Percentiles rank a stretch among this genome's conserved stretches.
phyloP scores from a whole-genome alignment of 53 echinoderm and acorn worm genomes.

The Echinarachnius parma region DNA sequence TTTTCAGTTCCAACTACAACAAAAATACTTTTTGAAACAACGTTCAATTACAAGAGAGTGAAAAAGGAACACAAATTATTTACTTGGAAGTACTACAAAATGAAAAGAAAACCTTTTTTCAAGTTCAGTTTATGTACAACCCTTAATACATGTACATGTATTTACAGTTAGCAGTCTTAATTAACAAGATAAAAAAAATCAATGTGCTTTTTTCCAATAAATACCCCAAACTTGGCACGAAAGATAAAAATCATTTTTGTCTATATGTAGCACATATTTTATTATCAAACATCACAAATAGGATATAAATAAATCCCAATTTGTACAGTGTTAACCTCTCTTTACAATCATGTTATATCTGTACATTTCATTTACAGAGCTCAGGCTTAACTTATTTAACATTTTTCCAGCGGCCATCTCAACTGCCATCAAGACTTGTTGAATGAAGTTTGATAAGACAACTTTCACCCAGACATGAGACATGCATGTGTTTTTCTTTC shows the following conservation, averaged over 20 bases:
- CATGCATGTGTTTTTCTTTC: no score
- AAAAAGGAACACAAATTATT: conserved; percentile 50
- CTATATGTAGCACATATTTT: conserved; percentile 38
- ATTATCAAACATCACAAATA: conserved; percentile 36
- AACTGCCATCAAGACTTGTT: no score
- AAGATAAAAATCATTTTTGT: conserved; percentile 38
- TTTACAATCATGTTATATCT: conserved; percentile 28
- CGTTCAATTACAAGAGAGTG: conserved; percentile 44
- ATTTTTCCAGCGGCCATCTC: no score
- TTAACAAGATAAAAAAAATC: conserved; percentile 39
- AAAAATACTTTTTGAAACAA: conserved; percentile 29
- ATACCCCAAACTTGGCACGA: conserved; percentile 38
- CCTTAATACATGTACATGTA: conserved; percentile 20
- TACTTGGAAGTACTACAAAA: conserved; percentile 55
- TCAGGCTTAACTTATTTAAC: no score
- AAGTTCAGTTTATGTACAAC: conserved; percentile 46
- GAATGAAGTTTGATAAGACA: no score
- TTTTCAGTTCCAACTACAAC: conserved; percentile 33
- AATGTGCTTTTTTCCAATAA: conserved; percentile 33
- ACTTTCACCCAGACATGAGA: no score
- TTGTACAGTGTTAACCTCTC: conserved; percentile 39
- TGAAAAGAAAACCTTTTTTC: conserved; percentile 8
- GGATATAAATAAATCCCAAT: conserved; percentile 50
- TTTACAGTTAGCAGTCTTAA: conserved; percentile 28
- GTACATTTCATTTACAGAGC: no score